These are phyloP conservation scores for Cyprinodon diabolis DNA, from an alignment of 2,797 vertebrate genomes.

Conservation along the genomic window DNA sequence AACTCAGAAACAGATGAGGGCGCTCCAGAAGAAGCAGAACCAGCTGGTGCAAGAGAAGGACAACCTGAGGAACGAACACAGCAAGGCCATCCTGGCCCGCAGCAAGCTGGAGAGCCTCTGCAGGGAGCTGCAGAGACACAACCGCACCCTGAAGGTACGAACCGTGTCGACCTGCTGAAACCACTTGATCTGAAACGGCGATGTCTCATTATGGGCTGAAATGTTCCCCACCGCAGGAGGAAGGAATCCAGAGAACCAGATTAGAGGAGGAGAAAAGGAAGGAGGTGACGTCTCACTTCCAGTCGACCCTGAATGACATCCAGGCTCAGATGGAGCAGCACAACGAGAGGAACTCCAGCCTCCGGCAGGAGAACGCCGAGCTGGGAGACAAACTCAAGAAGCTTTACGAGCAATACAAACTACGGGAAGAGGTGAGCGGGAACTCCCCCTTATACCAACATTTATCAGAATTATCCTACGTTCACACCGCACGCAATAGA, in stretches of 20 bases:
- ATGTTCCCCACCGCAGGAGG: conserved; percentile 82
- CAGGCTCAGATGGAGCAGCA: conserved; percentile 99
- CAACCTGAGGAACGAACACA: conserved; percentile 93
- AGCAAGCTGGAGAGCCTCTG: conserved; percentile 98
- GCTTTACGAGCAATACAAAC: conserved; percentile 96
- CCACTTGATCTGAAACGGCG: no score
- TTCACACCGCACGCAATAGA: no score
- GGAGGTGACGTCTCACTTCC: conserved; percentile 97
- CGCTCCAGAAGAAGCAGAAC: conserved; percentile 95
- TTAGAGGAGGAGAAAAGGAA: conserved; percentile 98
- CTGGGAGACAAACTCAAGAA: conserved; percentile 96
- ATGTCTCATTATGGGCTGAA: neutral
- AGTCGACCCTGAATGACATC: conserved; percentile 96
- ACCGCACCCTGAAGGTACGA: conserved; percentile 93
- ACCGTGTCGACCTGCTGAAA: no score
- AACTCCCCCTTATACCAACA: neutral
- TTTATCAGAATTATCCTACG: no score
- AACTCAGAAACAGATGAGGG: conserved; percentile 95
- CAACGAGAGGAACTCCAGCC: conserved; percentile 92
- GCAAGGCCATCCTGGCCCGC: conserved; percentile 95
- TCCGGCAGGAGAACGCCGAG: conserved; percentile 95
- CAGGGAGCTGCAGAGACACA: conserved; percentile 96
- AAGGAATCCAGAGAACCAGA: conserved; percentile 91
- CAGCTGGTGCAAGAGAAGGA: conserved; percentile 97
- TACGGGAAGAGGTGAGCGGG: conserved; percentile 90